Evolutionary conservation across 2,113 vertebrate species (phyloP), one percentile per base, ranked within the genome.

Genomic region (Eidolon helvum): DNA sequence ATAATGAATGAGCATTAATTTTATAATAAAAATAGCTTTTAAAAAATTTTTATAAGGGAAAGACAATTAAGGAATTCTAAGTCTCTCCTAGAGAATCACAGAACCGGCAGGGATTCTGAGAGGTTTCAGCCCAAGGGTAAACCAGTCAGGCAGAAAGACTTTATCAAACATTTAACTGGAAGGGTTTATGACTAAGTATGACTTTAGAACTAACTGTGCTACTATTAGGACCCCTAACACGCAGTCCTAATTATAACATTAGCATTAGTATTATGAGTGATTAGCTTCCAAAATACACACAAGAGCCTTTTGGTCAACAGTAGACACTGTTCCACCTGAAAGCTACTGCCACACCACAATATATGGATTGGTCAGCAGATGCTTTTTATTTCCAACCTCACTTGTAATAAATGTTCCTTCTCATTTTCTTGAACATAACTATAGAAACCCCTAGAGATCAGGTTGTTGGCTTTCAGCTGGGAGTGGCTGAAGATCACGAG

Each of bases 11-110:
- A 68, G 5, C 26, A 88, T 45, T 94, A 87, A 63, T n/a, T 82
- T 88, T 82, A 2, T 53, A 91, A 86, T 61, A 75, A 87, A 93
- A 93, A 89, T 82, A 48, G 38, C 66, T 91, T 91, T 95, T 94
- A 85, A 10, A 96, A 75, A 71, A 59, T 92, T 75, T 94, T 75
- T 86, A 26, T 18, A 48, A 33, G 66, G 75, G 28, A 57, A 90
- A 68, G 74, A n/a, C 9, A 8, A 71, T 87, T 80, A 75, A 89
- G 74, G 38, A 91, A 63, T 74, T 90, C 26, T 14, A 83, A 43
- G 57, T 97, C 33, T 8, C n/a, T 80, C 10, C 22, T 65, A 75
- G 35, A 85, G 68, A 88, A 94, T 90, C 48, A 86, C 0, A 89
- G 80, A 90, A 91, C 48, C 71, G 19, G 65, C 66, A 93, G 22